A percentile compares a stretch with the other conserved stretches of the same genome.
Evolutionary conservation across 2,797 vertebrate genomes (phyloP).

Genomic region (Rhadinocentrus ornatus): DNA sequence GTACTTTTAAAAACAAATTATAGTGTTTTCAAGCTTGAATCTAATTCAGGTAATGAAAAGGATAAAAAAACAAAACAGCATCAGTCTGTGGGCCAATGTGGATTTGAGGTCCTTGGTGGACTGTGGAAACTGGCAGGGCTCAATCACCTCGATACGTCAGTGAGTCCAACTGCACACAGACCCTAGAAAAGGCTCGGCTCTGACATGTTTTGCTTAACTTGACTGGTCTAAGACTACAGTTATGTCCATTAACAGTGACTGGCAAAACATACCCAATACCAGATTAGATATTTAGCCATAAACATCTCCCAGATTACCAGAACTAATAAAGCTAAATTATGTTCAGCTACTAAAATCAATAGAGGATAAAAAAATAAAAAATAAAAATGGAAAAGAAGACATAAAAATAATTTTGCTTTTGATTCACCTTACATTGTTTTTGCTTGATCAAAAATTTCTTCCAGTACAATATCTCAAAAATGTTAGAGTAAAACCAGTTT

Average conservation of each 20-base stretch:
- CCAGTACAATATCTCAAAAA: slow-evolving; percentile 36
- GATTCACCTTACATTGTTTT: slow-evolving; percentile 60
- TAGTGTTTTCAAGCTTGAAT: slow-evolving; percentile 34
- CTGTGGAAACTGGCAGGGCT: slow-evolving; percentile 69
- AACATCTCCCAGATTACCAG: too few species aligned
- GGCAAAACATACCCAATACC: too few species aligned
- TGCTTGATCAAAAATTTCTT: slow-evolving; percentile 42
- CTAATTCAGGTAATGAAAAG: slow-evolving; percentile 51
- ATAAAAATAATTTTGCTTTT: slow-evolving; percentile 59
- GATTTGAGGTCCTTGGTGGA: slow-evolving; percentile 54
- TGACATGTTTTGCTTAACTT: slow-evolving; percentile 71
- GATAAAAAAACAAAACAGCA: slow-evolving; percentile 4
- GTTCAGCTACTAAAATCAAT: too few species aligned
- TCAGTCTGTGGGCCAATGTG: slow-evolving; percentile 69
- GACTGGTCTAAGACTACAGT: neutral
- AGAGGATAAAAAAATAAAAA: too few species aligned
- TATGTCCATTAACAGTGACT: too few species aligned
- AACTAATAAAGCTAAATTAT: too few species aligned
- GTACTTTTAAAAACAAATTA: neutral
- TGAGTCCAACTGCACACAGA: slow-evolving; percentile 68
- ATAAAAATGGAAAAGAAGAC: slow-evolving; percentile 11
- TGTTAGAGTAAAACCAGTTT: slow-evolving; percentile 38
- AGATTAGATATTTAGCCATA: too few species aligned
- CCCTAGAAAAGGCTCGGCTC: slow-evolving; percentile 63
- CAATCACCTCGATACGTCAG: slow-evolving; percentile 64